Base-by-base conservation (phyloP, 2,113 vertebrate genomes). In the Pipa parva region DNA sequence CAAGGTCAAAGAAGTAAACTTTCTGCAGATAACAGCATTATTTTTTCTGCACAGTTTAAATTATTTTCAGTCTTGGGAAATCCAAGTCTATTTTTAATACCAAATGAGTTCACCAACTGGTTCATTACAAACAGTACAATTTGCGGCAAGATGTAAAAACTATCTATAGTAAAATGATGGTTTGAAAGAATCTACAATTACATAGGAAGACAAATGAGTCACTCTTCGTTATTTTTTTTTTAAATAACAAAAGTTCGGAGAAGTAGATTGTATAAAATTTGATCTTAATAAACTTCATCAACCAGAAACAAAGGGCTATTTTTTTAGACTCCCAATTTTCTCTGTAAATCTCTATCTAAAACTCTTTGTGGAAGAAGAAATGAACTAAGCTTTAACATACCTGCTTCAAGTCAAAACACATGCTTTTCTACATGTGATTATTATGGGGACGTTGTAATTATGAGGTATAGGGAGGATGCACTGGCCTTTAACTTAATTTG, bases 1-100 rank as follows among this genome's bases (percentile, higher is more conserved):
- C 85, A 86, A 88, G 78, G 79, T 80, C 87, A 86, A 87, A 79
- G 84, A 82, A 84, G 78, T 86, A 84, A 86, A 84, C 83, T 85
- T 75, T 51, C 20, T 77, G 59, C 7, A 26, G 72, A 78, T 74
- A 75, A 76, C 73, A 79, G 69, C 64, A 76, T 36, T n/a, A n/a
- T n/a, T n/a, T 71, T 52, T 52, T 71, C 51, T 45, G 74, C 73
- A 17, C 39, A 59, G 69, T 72, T n/a, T 31, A 74, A 79, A 75
- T 77, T 73, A 21, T 63, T 1, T 24, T 62, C 52, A 73, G 62
- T 72, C 69, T 78, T 83, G 75, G 72, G 81, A 87, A 84, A 86
- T 78, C 68, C 72, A 74, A 72, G 39, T 76, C 72, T 85, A 86
- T 84, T 86, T 87, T 85, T 80, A 89, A 76, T 71, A 68, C 74